phyloP scores from a whole-genome alignment of 1,140 invertebrate species.

The Drosophila azteca region DNA sequence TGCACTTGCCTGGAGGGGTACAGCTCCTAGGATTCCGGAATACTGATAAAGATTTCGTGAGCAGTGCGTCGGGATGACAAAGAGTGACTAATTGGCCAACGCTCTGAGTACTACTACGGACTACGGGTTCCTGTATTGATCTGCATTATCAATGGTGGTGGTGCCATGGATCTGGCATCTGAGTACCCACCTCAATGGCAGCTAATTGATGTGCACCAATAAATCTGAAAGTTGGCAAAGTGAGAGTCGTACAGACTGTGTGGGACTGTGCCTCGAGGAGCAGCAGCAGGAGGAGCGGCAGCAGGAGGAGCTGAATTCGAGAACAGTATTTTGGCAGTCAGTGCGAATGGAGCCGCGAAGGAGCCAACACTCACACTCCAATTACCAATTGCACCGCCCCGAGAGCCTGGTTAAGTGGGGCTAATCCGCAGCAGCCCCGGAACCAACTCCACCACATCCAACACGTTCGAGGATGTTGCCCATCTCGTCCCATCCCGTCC shows the following conservation, averaged over 20 bases:
- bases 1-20: slow-evolving; percentile 6
- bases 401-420: slow-evolving; percentile 44
- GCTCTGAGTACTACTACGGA: slow-evolving; percentile 8
- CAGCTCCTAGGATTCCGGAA: slow-evolving; percentile 1
- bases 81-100: slow-evolving; percentile 70
- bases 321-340: slow-evolving; percentile 31
- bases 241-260: neutral
- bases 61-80: slow-evolving; percentile 37
- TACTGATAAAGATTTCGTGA: slow-evolving; percentile 56
- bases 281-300: neutral
- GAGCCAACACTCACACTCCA: slow-evolving; percentile 40
- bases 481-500: too few species aligned
- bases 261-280: slow-evolving; percentile 17
- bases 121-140: slow-evolving; percentile 53
- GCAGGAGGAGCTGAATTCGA: neutral
- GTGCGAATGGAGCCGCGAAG: slow-evolving; percentile 23
- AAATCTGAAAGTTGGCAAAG: slow-evolving; percentile 57
- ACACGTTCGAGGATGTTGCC: too few species aligned
- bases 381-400: slow-evolving; percentile 38
- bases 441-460: slow-evolving; percentile 13
- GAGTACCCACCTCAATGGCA: slow-evolving; percentile 33
- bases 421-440: slow-evolving; percentile 35
- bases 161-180: slow-evolving; percentile 7
- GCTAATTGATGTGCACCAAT: slow-evolving; percentile 73
- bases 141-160: slow-evolving; percentile 74